Conservation (phyloP, 1,140 invertebrate species). For the Drosophila insularis region DNA sequence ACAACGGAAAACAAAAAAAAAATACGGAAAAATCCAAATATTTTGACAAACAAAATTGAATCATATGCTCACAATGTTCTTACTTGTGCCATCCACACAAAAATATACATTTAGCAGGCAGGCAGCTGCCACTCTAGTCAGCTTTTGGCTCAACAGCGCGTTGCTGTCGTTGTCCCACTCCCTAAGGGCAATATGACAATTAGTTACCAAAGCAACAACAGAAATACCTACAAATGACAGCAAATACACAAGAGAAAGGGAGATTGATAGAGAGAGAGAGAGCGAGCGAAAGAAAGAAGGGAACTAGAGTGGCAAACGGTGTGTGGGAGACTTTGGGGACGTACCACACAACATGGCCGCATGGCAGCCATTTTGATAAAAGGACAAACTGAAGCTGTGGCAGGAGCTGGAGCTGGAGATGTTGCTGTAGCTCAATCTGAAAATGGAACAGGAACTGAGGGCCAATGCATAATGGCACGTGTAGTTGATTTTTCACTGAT, state of each 20-base stretch:
- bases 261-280: background rate
- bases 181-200: conserved; percentile 76
- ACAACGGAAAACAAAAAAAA: conserved; percentile 16
- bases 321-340: conserved; percentile 24
- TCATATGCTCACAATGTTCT: conserved; percentile 51
- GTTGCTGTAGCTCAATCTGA: background rate
- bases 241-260: conserved; percentile 59
- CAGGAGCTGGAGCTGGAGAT: background rate
- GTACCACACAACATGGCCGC: conserved; percentile 74
- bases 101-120: background rate
- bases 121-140: background rate
- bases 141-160: conserved; percentile 32
- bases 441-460: background rate
- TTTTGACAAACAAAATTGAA: conserved; percentile 61
- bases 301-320: background rate
- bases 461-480: conserved; percentile 45
- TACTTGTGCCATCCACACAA: background rate
- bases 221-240: conserved; percentile 79
- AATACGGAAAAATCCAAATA: conserved; percentile 7
- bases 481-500: conserved; percentile 46
- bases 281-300: background rate
- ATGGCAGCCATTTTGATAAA: conserved; percentile 74
- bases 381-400: conserved; percentile 52
- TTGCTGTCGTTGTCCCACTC: conserved; percentile 43
- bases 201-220: conserved; percentile 81